Evolutionary conservation across 2,113 vertebrate genomes (phyloP).

Genomic region (Myrmecophaga tridactyla): DNA sequence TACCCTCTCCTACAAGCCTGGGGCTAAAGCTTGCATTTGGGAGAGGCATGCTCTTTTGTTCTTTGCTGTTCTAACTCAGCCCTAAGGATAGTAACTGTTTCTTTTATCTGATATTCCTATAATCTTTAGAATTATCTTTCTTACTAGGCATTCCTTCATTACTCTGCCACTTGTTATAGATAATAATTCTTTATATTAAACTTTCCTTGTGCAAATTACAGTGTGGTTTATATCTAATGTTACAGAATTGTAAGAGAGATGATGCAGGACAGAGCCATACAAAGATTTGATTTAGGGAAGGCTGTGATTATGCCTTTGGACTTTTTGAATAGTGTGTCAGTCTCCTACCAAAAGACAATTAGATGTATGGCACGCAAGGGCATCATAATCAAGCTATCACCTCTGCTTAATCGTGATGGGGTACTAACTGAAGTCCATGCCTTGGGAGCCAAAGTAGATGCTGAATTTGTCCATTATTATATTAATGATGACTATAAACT

Average conservation of each 20-base stretch:
- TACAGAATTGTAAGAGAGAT: too few relatives aligned
- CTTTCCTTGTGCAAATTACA: neutral
- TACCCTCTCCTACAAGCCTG: neutral
- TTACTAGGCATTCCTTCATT: neutral
- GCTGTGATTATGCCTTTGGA: neutral
- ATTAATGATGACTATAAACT: neutral
- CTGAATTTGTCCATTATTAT: neutral
- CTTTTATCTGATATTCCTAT: neutral
- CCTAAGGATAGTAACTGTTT: rapidly evolving
- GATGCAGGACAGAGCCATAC: neutral
- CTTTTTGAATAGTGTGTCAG: neutral
- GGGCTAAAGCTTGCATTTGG: neutral
- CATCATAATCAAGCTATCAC: neutral
- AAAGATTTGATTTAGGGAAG: neutral
- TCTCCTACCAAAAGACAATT: too few relatives aligned
- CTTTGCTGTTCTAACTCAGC: neutral
- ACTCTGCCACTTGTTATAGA: neutral
- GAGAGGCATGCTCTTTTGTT: neutral
- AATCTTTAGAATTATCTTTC: neutral
- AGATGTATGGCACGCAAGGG: neutral
- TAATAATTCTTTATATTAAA: neutral
- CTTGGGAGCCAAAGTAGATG: neutral
- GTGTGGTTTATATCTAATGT: too few relatives aligned
- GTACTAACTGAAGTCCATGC: neutral
- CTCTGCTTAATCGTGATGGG: neutral